Base-by-base conservation (phyloP, 2,113 vertebrate species). In the Pterophyllum scalare region DNA sequence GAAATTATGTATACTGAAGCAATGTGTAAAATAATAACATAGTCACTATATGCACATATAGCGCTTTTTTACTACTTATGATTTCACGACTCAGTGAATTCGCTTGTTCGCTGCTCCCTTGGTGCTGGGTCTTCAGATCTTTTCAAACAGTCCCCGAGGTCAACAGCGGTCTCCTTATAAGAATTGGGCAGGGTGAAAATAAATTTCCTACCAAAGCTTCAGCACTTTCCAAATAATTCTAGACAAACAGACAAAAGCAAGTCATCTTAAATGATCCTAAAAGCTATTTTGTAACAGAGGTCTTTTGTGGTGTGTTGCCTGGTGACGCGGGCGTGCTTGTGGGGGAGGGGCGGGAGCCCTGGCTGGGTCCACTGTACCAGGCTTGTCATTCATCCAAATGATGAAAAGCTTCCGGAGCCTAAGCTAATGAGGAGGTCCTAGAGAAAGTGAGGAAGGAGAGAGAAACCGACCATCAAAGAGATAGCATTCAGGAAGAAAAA, bases 401-500 rank as follows among this genome's bases (percentile, higher is more conserved):
- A 96, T 96, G 94, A 95, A 96, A 95, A 94, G 95, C 94, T 95
- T 96, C 95, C 95, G 94, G 94, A 96, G 89, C 81, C 87, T 90
- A 92, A 94, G 87, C 93, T 96, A 95, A 95, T 94, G 93, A 95
- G 94, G 87, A 88, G 81, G 78, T 85, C 87, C 80, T 56, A 87
- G 77, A 81, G 81, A 92, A 91, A 82, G 22, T 28, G 85, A 75
- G 89, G 79, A 77, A 61, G 40, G 80, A 76, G 64, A 28, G 60
- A 82, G 46, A 93, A 81, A 59, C 33, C 43, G 65, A 84, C 82
- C 91, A 91, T 91, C 91, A 95, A 94, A 95, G 91, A 94, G 89
- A 95, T 93, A 94, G 93, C 92, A 93, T 94, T 95, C 93, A 86
- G 78, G 81, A 81, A 82, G 85, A 88, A 93, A 92, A 92, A 91